These are phyloP conservation scores for Drosophila hamatofila DNA, from an alignment of 2,888 invertebrate species.

Conservation along the genomic window DNA sequence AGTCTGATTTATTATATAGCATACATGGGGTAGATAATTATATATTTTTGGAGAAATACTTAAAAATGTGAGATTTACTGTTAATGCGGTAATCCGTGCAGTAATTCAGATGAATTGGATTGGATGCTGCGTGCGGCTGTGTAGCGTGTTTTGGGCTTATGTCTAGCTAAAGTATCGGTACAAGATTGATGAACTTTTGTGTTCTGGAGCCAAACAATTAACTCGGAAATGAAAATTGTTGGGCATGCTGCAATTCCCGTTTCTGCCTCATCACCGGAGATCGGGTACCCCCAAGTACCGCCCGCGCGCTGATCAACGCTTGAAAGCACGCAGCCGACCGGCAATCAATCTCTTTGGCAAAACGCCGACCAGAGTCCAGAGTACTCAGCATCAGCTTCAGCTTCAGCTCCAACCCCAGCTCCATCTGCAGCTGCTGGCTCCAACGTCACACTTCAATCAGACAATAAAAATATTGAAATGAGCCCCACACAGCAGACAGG, in stretches of 20 bases:
- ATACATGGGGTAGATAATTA: background rate
- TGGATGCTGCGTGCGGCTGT: constrained; percentile 22
- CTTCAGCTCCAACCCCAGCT: constrained; percentile 19
- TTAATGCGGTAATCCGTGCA: constrained; percentile 1
- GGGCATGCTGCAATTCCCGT: constrained; percentile 58
- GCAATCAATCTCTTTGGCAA: constrained; percentile 75
- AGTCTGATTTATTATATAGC: background rate
- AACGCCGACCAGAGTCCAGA: constrained; percentile 56
- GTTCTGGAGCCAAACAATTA: constrained; percentile 64
- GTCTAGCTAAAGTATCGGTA: constrained; percentile 34
- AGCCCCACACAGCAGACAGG: constrained; percentile 32
- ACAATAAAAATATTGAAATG: constrained; percentile 79
- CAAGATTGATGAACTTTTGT: constrained; percentile 47
- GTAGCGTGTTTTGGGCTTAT: constrained; percentile 14
- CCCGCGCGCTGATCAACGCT: constrained; percentile 44
- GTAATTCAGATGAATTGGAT: constrained; percentile 37
- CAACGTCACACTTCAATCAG: constrained; percentile 78
- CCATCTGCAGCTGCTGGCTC: constrained; percentile 38
- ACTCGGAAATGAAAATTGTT: constrained; percentile 54
- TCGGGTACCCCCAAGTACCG: constrained; percentile 21
- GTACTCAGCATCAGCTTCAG: constrained; percentile 7
- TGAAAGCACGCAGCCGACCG: constrained; percentile 47
- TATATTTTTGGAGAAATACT: background rate
- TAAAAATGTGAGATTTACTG: background rate
- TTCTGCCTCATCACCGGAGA: constrained; percentile 46